Evolutionary conservation across 2,888 invertebrate species (phyloP).

Genomic region (Brachyopa scutellaris): DNA sequence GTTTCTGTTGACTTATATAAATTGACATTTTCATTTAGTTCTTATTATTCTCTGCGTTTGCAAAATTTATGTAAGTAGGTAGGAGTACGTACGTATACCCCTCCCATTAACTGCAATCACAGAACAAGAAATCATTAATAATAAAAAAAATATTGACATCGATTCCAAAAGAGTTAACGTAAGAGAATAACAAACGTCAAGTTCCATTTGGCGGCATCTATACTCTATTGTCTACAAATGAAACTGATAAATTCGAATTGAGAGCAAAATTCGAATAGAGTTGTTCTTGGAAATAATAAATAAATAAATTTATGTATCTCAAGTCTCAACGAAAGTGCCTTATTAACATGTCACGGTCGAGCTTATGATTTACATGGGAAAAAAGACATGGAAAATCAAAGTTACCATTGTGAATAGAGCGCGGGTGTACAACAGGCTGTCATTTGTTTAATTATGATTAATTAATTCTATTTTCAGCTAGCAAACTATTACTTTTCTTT

Average conservation of each 20-base stretch:
- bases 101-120: not conserved
- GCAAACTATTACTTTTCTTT: not conserved
- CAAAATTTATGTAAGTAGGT: too few species aligned
- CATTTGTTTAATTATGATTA: constrained; percentile 27
- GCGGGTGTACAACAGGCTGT: not conserved
- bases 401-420: not conserved
- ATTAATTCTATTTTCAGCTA: not conserved
- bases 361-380: constrained; percentile 31
- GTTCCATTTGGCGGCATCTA: constrained; percentile 20
- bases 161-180: constrained; percentile 12
- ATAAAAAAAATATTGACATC: not conserved
- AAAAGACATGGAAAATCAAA: constrained; percentile 9
- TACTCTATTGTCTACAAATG: constrained; percentile 16
- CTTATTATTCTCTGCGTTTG: not conserved
- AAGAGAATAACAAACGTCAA: not conserved
- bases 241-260: constrained; percentile 17
- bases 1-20: not conserved
- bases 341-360: constrained; percentile 58
- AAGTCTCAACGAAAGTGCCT: constrained; percentile 25
- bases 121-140: constrained; percentile 19
- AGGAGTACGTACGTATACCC: too few species aligned
- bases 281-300: constrained; percentile 39
- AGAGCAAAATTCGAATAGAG: constrained; percentile 29
- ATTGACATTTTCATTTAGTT: not conserved
- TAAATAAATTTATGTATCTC: not conserved